Base-by-base conservation (phyloP, 2,113 vertebrate species). In the Aspiorhynchus laticeps region DNA sequence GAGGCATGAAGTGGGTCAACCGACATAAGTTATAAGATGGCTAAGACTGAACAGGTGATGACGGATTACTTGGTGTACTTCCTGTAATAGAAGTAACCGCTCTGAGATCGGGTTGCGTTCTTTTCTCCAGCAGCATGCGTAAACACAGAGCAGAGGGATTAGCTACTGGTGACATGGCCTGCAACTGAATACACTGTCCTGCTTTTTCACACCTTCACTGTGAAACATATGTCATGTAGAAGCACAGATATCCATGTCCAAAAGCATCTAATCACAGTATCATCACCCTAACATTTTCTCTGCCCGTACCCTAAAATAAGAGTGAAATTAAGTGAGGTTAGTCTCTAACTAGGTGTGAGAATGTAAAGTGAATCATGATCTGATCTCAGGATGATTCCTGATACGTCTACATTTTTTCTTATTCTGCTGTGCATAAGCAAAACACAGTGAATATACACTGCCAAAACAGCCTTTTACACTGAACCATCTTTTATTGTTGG, bases 1-100 rank as follows among this genome's bases (percentile, higher is more conserved):
- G 41, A 81, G 26, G 24, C 77, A 71, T 6, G 56, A 65, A 87
- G 43, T 74, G n/a, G 46, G 63, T 74, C 36, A 71, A n/a, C 15
- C 59, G 43, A 24, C 59, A 26, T 71, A 82, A 31, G 67, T n/a
- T 82, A 81, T 80, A 59, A 38, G 19, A 84, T 3, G 6, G 15
- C 2, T 67, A 31, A 77, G 24, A 67, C 43, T 53, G 56, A 87
- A 84, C 69, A 77, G 85, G 82, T 82, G 56, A 87, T 17, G 69
- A 74, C 38, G 81, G 59, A n/a, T n/a, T n/a, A n/a, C n/a, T n/a
- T n/a, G n/a, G n/a, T n/a, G n/a, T n/a, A 88, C 76, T 83, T 87
- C 87, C 90, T 92, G 90, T 89, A 89, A 91, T 88, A 26, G 46
- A 48, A 89, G 63, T 89, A 91, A 80, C 75, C 67, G 71, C 43